Conservation (phyloP, 2,888 invertebrate species). For the Phasia obesa region DNA sequence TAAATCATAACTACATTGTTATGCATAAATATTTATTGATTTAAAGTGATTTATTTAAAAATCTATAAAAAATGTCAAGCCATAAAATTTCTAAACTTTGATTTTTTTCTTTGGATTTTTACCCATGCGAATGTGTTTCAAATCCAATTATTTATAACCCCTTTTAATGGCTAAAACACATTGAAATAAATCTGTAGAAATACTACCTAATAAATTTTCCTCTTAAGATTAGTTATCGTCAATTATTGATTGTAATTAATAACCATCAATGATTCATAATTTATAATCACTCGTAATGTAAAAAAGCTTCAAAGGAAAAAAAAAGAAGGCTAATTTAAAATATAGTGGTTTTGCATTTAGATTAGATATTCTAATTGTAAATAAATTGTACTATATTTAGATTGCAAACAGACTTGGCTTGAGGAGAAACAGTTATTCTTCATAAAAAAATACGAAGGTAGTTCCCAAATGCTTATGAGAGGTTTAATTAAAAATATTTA, state of each 20-base stretch:
- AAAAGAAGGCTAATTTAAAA: neutral
- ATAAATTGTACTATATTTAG: neutral
- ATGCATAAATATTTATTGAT: neutral
- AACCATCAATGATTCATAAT: slow-evolving; percentile 55
- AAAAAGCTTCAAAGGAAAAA: neutral
- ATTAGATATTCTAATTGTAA: neutral
- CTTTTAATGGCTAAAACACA: slow-evolving; percentile 17
- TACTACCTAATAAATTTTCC: slow-evolving; percentile 14
- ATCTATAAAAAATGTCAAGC: neutral
- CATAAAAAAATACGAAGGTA: neutral
- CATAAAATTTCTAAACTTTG: neutral
- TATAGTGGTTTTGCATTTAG: neutral
- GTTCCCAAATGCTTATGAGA: neutral
- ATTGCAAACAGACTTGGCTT: neutral
- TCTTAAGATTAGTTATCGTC: slow-evolving; percentile 47
- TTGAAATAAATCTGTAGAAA: neutral
- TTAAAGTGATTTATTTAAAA: neutral
- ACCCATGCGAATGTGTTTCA: neutral
- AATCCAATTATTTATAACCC: slow-evolving; percentile 20
- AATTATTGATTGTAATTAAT: slow-evolving; percentile 52
- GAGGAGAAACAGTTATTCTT: neutral
- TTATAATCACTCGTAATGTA: slow-evolving; percentile 36
- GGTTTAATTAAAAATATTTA: no score
- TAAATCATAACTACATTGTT: no score
- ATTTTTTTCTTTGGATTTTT: no score